Base-by-base conservation (phyloP, 2,113 vertebrate genomes). In the Gallinago paraguaiae region DNA sequence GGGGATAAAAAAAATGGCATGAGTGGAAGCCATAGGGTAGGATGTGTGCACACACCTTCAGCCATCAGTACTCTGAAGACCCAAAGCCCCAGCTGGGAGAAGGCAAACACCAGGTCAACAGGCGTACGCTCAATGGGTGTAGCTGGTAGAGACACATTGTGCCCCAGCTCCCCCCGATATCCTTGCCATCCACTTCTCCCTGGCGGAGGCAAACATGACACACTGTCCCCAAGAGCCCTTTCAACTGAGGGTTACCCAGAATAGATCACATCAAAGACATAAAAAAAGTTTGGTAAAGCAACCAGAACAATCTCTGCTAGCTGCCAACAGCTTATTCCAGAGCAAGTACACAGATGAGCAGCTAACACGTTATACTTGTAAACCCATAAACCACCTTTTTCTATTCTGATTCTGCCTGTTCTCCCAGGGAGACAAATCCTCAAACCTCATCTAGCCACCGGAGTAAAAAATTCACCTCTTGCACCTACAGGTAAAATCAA, bases 311-410 rank as follows among this genome's bases (percentile, higher is more conserved):
- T 7, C 54, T 7, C 37, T 16, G 25, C 43, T 11, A 18, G 39
- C 59, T 80, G 68, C 53, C 39, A 41, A 30, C 31, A 39, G 57
- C 56, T 53, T 24, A 30, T 15, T n/a, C 28, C 61, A 64, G 39
- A 59, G 56, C 2, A 31, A 65, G n/a, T n/a, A 75, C 9, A 7
- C 14, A 9, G 4, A 17, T 0, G 5, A 48, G 57, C 2, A 1
- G 27, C 64, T 41, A 17, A 18, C 6, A 48, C 50, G 4, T 60
- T 43, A 8, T 1, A 20, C 53, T 6, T 11, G 41, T 28, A 74
- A 84, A 24, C 24, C 28, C 83, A 60, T 35, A 64, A 7, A 4
- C 5, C 3, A 2, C 4, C 16, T 9, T 30, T 19, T 18, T 8
- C 53, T 28, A 28, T 28, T 53, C 51, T 17, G 51, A 53, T 28